Evolutionary conservation across 2,113 vertebrate species (phyloP), one percentile per base, ranked within the genome.

Genomic region (cat (Felis catus)): DNA sequence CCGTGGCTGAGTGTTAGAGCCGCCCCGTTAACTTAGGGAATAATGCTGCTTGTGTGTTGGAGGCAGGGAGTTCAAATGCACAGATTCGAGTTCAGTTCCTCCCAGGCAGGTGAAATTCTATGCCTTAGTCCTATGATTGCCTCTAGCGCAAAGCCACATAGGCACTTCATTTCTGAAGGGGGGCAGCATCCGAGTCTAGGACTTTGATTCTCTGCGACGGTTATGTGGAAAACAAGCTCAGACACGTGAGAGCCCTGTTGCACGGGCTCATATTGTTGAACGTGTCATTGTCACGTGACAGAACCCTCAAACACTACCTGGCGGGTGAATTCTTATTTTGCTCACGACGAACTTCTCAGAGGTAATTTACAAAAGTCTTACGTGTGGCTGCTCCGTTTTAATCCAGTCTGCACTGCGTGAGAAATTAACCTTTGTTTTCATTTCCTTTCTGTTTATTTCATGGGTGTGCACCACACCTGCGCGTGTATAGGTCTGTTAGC

Each of bases 1-100:
- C 0, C 2, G 14, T 9, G 4, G 31, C 58, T 1, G 39, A 8
- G 3, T 9, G 5, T 15, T 15, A 1, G 0, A 7, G 12, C n/a
- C n/a, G 78, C 33, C 1, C 11, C 4, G 0, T 89, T 66, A 36
- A 8, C 3, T 51, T 41, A 7, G 0, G 29, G 71, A 68, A n/a
- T 9, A 51, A 18, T 14, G 74, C 18, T n/a, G 3, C 11, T 6
- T 16, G 19, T 14, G 71, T 51, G 63, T 78, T 15, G 4, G 14
- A 82, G 81, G 19, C 23, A 16, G 36, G 48, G 39, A 33, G 15
- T 4, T 0, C 13, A n/a, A 12, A 39, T 12, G 31, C 19, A 11
- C 2, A 61, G 66, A 68, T 8, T 87, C 9, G 2, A 51, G 58
- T 61, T 33, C 76, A 16, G 0, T 23, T 39, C 14, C n/a, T n/a